Evolutionary conservation across 1,140 invertebrate species (phyloP), one percentile per base, ranked within the genome.

Genomic region (Teleopsis dalmanni): DNA sequence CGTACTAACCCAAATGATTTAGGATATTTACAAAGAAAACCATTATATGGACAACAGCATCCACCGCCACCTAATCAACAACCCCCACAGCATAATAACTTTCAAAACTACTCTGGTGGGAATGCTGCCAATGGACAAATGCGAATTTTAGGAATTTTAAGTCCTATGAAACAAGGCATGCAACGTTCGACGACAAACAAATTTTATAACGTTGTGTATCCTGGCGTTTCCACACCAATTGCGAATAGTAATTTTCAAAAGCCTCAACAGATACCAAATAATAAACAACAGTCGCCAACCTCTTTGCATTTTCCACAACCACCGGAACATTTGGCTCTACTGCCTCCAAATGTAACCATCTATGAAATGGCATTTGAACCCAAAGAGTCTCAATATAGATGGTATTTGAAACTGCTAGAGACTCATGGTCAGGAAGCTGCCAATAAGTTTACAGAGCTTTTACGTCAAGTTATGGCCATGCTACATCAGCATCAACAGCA

Each of bases 131-230:
- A 47, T 10, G 52, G 31, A n/a, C 48, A 48, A 51, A n/a, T 46
- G 26, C 56, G 54, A 3, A 50, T 62, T 52, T 46, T 57, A 8
- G 66, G 65, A 4, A 68, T 70, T 0, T 65, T 70, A 50, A 70
- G 62, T 40, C 58, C 70, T 6, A 65, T 68, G 57, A 65, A 67
- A 48, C 58, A 58, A 8, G 47, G 42, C 37, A 52, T 52, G 45
- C 50, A 40, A 7, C 29, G 50, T 2, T 55, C 53, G 25, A 45
- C 47, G 9, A 58, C 62, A 22, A 68, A 69, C 48, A 61, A 64
- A 11, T 60, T 57, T 37, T 54, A 50, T 9, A 77, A 77, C 57
- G 75, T 78, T 1, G 75, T 52, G 43, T 45, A 52, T 19, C 53
- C 53, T 16, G 40, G 40, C 8, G 25, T 22, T 7, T 11, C 8